A percentile compares a stretch with the other conserved stretches of the same genome.
These are phyloP conservation scores for Nycteola revayana DNA, from an alignment of 2,888 invertebrate species.

Conservation along the genomic window DNA sequence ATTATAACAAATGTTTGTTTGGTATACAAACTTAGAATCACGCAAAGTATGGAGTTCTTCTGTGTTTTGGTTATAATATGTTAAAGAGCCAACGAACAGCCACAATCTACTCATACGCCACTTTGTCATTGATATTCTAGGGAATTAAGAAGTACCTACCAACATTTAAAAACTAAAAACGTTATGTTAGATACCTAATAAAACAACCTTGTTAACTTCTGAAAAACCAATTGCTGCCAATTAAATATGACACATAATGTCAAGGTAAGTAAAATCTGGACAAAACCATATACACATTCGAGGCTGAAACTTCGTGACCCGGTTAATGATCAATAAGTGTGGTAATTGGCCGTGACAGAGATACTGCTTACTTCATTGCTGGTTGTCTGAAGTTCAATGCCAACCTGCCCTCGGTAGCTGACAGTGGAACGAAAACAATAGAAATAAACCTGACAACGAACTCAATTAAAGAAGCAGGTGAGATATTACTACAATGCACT, in stretches of 20 bases:
- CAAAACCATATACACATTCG: constrained; percentile 37
- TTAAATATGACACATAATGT: constrained; percentile 29
- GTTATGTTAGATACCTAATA: constrained; percentile 3
- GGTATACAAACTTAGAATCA: no score
- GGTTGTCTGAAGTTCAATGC: constrained; percentile 58
- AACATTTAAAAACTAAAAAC: no score
- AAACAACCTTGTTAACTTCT: constrained; percentile 6
- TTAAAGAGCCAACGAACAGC: no score
- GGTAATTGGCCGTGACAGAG: constrained; percentile 50
- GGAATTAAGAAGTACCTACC: no score
- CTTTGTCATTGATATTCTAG: no score
- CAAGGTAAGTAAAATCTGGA: constrained; percentile 45
- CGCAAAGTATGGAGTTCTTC: no score
- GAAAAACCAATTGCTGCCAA: no score
- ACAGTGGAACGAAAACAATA: constrained; percentile 18
- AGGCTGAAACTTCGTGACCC: constrained; percentile 56
- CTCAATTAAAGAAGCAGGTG: constrained; percentile 13
- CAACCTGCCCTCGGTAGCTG: constrained; percentile 18
- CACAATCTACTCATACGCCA: no score
- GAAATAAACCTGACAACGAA: constrained; percentile 14
- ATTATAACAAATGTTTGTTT: no score
- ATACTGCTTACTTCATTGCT: constrained; percentile 30
- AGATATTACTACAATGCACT: constrained; percentile 1
- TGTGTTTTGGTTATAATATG: no score
- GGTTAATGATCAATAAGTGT: constrained; percentile 43